Conservation (phyloP, 92 coral and sea anemone genomes). For the Zoanthus sociatus region DNA sequence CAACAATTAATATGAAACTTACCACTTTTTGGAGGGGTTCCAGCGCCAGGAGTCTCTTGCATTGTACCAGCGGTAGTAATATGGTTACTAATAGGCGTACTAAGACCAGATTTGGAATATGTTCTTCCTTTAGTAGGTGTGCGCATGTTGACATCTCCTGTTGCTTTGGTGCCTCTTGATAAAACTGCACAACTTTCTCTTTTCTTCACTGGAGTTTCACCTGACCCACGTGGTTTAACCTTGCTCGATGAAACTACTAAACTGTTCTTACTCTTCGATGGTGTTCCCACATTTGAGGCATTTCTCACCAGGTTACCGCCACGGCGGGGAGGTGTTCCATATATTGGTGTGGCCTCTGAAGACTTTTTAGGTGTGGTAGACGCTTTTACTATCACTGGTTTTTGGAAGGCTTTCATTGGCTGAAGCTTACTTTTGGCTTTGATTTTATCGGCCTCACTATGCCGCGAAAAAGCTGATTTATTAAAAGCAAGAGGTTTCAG, state of each 20-base stretch:
- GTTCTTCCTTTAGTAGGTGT: slow-evolving; percentile 11
- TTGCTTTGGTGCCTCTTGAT: neutral
- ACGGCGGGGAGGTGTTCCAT: slow-evolving; percentile 27
- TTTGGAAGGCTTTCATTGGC: slow-evolving; percentile 90
- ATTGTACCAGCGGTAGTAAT: neutral
- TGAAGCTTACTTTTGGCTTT: slow-evolving; percentile 68
- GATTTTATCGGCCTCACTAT: slow-evolving; percentile 60
- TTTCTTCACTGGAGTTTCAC: slow-evolving; percentile 22
- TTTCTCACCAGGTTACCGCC: slow-evolving; percentile 28
- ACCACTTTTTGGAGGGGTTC: neutral
- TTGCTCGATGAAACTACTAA: slow-evolving; percentile 14
- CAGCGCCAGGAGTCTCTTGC: neutral
- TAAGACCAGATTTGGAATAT: neutral
- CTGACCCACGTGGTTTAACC: slow-evolving; percentile 30
- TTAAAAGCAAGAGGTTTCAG: slow-evolving; percentile 61
- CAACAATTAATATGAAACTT: neutral
- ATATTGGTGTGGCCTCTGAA: slow-evolving; percentile 11
- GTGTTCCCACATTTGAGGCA: slow-evolving; percentile 10
- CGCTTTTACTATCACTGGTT: slow-evolving; percentile 52
- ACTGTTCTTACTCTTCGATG: slow-evolving; percentile 17
- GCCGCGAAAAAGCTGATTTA: slow-evolving; percentile 71
- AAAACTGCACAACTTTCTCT: slow-evolving; percentile 12
- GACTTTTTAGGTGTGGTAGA: slow-evolving; percentile 24
- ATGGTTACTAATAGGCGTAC: neutral
- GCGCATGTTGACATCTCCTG: neutral